Base-by-base conservation (phyloP, 1,140 invertebrate species). In the Laupala kohalensis region DNA sequence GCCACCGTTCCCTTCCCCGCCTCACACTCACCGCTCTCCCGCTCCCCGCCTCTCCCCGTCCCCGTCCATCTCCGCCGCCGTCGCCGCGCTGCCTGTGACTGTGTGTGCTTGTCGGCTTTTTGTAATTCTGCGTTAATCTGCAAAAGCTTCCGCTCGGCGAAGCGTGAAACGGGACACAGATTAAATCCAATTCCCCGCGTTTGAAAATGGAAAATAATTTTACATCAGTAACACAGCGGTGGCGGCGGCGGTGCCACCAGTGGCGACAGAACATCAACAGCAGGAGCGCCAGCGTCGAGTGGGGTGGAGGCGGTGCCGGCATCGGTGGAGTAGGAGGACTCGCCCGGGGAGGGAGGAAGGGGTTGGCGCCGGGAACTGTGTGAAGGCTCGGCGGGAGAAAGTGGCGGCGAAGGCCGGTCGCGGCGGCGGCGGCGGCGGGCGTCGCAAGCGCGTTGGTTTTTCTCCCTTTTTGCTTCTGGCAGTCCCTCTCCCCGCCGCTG, bases 121-220 rank as follows among this genome's bases (percentile, higher is more conserved):
- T 71, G 70, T 71, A 71, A 71, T 65, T 71, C 70, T 71, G 70
- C 63, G 70, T 71, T 71, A 71, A 71, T 71, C 70, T 71, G 70
- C 70, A 71, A 62, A 65, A 71, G 70, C 70, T 71, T 71, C 70
- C 70, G 63, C 70, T 71, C 27, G 53, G 30, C 70, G 53, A 30
- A 71, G 70, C 70, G 63, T 65, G 26, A 71, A 71, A 71, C 70
- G 70, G 70, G 70, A 71, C 70, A 71, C 70, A 71, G 70, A 71
- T 71, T 71, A 71, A 71, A 71, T 71, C 70, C 70, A 71, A 71
- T 71, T 71, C 70, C 70, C 70, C 62, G 63, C 70, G 70, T 71
- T 70, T 71, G 70, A 71, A 71, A 71, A 71, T 71, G 70, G 70
- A 71, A 71, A 71, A 71, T 71, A 71, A 71, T 71, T 71, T 71